Base-by-base conservation (phyloP, 2,797 vertebrate species). In the Cynodonichthys magdalenae region DNA sequence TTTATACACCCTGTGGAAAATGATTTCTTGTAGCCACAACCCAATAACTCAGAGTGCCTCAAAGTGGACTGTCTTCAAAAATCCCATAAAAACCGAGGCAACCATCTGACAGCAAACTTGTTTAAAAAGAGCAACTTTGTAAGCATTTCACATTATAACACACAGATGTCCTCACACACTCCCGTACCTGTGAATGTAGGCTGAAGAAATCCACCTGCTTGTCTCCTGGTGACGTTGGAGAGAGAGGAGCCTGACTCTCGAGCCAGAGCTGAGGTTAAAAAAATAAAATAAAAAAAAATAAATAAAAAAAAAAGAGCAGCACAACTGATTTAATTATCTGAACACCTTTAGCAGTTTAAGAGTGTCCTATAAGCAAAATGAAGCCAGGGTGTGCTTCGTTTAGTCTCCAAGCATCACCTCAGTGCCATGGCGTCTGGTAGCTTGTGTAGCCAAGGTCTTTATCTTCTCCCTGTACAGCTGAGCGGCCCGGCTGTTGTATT, bases 201-300 rank as follows among this genome's bases (percentile, higher is more conserved):
- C 93, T 92, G 89, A 99, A 99, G 81, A 99, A 99, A 65, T 99
- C 98, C 56, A 95, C 91, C 28, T 96, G 95, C 84, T 96, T 96
- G 41, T 89, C 93, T 0, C 86, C 88, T 1, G 95, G 94, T 29
- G 95, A 94, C 15, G 88, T 77, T 36, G 92, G 91, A 17, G 92
- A 91, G 4, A 90, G 66, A 14, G 92, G 90, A 79, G 79, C 88
- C 83, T 94, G 93, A 53, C 94, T 93, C 51, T 97, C 96, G 2
- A 96, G 92, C 97, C 97, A 99, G 63, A 99, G 77, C 97, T 98
- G 46, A 68, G 4, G 79, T 24, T n/a, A n/a, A n/a, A n/a, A n/a
- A n/a, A n/a, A n/a, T n/a, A n/a, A 24, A 24, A 24, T 2, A 24
- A 24, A 72, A 53, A 48, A 84, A 56, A 48, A 59, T 24, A 24